phyloP scores from a whole-genome alignment of 2,888 invertebrate species.

The Rapana venosa region DNA sequence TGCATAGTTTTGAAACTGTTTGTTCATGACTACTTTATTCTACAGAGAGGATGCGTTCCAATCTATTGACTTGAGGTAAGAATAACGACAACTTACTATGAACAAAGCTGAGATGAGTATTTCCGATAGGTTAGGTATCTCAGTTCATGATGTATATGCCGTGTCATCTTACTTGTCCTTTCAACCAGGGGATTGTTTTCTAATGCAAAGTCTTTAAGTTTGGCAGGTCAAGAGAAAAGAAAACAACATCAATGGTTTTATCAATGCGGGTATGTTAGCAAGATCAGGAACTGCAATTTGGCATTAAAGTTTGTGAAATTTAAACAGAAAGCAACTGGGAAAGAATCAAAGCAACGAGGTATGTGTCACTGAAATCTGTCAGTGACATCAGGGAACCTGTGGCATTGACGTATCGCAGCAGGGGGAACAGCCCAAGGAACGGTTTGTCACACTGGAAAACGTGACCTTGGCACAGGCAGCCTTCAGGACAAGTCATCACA shows the following conservation, averaged over 20 bases:
- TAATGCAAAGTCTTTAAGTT: background rate
- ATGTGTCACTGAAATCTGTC: background rate
- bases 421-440: background rate
- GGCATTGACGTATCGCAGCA: background rate
- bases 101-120: background rate
- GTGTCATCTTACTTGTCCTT: background rate
- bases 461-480: background rate
- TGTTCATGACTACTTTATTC: background rate
- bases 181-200: background rate
- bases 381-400: too few relatives aligned
- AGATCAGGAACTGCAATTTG: background rate
- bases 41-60: background rate
- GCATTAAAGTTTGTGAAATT: background rate
- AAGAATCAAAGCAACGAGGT: background rate
- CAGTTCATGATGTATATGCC: background rate
- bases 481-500: background rate
- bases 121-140: background rate
- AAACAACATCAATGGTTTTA: background rate
- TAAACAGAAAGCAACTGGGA: background rate
- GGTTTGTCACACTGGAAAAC: background rate
- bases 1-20: background rate
- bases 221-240: background rate
- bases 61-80: background rate
- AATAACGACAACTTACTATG: background rate
- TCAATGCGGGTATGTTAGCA: background rate